Percentiles rank a stretch among this genome's conserved stretches.
phyloP scores from a whole-genome alignment of 2,888 invertebrate genomes.

The Pammene aurita region DNA sequence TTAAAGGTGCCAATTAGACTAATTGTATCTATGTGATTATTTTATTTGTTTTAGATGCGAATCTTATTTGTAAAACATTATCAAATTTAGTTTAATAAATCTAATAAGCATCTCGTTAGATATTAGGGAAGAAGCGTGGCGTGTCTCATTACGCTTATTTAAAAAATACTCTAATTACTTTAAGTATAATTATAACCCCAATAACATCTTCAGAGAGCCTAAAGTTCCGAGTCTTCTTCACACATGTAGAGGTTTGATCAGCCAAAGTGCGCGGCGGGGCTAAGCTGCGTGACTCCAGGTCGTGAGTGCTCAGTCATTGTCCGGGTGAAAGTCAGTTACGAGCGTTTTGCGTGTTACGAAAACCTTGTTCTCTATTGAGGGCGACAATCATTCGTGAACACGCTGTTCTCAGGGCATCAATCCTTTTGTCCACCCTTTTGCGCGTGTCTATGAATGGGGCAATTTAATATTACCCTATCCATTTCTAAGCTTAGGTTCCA shows the following conservation, averaged over 20 bases:
- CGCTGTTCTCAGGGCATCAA: constrained; percentile 24
- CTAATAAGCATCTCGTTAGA: too few relatives aligned
- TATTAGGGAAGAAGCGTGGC: too few relatives aligned
- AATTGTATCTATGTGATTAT: not conserved
- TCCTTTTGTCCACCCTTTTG: constrained; percentile 17
- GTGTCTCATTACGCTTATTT: too few relatives aligned
- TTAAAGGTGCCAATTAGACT: not conserved
- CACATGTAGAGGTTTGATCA: too few relatives aligned
- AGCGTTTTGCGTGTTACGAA: constrained; percentile 73
- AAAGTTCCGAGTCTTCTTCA: too few relatives aligned
- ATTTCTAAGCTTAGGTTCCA: not conserved
- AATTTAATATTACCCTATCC: not conserved
- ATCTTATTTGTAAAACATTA: too few relatives aligned
- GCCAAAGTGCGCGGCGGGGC: constrained; percentile 20
- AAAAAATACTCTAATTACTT: too few relatives aligned
- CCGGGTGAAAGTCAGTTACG: constrained; percentile 76
- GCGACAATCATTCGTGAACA: constrained; percentile 49
- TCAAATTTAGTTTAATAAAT: too few relatives aligned
- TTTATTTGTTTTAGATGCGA: not conserved
- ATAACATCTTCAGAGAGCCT: too few relatives aligned
- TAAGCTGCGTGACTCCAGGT: constrained; percentile 68
- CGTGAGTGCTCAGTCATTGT: constrained; percentile 69
- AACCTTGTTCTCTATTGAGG: constrained; percentile 56
- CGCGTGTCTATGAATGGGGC: not conserved
- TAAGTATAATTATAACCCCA: too few relatives aligned